Evolutionary conservation across 2,797 vertebrate species (phyloP), one percentile per base, ranked within the genome.

Genomic region (Champsocephalus gunnari): DNA sequence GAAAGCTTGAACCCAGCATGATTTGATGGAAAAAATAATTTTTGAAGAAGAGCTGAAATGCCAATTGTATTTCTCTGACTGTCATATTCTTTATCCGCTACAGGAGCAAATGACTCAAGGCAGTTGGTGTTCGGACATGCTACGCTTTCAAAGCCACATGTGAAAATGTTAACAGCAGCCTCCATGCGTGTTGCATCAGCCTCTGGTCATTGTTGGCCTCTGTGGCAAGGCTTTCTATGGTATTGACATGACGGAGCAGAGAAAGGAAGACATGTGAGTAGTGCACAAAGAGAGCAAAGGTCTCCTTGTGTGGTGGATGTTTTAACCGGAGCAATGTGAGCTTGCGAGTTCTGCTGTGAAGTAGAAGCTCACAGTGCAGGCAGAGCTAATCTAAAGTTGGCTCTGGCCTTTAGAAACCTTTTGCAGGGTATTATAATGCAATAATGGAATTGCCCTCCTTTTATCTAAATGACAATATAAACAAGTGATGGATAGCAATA

Each of bases 401-500:
- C 63, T 59, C 41, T 77, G 72, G 87, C 81, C 86, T 88, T 68
- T 63, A 64, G 69, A 74, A 83, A 38, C 80, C 87, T 74, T 89
- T 67, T 75, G 44, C 73, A 77, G 81, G 73, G 89, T 87, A 91
- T 90, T 80, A 81, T 85, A 87, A 88, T 77, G 85, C 84, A 81
- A 69, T 88, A 88, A 90, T 77, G 71, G 78, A 80, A 84, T 69
- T 13, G 16, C 48, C 84, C 69, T 80, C 75, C 68, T 86, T 82
- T 81, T 82, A 80, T 64, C 67, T 77, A 87, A 94, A 92, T 79
- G 81, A 89, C 83, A 87, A 87, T 87, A 89, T 89, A 90, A 93
- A 92, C 89, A 92, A 92, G 92, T 94, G 92, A 94, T 93, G 92
- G 91, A 93, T 92, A 77, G 79, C 64, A 84, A 92, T 93, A 91